Conservation (phyloP, 1,140 invertebrate species). For the Diprion similis region DNA sequence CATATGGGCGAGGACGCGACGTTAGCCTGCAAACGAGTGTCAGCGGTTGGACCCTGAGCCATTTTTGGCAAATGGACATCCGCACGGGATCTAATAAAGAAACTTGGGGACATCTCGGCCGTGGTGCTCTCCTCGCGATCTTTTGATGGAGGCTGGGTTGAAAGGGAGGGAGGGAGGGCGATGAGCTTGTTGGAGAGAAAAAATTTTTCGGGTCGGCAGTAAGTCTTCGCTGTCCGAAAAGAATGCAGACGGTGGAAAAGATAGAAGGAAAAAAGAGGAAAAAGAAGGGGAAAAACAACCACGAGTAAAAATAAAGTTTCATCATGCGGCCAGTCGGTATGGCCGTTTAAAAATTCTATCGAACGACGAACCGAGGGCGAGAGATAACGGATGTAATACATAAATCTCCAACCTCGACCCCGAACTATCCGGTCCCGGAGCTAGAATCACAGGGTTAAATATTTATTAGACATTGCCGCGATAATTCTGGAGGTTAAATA, state of each 20-base stretch:
- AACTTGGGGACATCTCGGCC: slow-evolving; percentile 37
- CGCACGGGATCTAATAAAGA: slow-evolving; percentile 45
- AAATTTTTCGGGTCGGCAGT: not conserved
- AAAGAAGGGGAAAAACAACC: slow-evolving; percentile 16
- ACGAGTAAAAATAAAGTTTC: slow-evolving; percentile 13
- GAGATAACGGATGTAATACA: not conserved
- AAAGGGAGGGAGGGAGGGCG: not conserved
- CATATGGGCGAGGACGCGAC: not conserved
- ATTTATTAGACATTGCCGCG: no score
- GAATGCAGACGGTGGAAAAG: not conserved
- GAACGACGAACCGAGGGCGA: not conserved
- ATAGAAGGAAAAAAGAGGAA: not conserved
- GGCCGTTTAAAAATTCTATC: not conserved
- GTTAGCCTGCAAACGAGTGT: not conserved
- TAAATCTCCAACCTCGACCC: not conserved
- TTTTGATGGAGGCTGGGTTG: not conserved
- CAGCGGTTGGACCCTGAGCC: slow-evolving; percentile 20
- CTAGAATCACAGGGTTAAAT: not conserved
- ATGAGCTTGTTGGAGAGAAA: not conserved
- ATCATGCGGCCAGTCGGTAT: not conserved
- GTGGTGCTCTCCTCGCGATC: not conserved
- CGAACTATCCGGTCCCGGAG: not conserved
- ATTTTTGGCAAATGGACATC: slow-evolving; percentile 42
- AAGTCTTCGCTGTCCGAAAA: not conserved
- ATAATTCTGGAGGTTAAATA: no score